Evolutionary conservation across 2,113 vertebrate genomes (phyloP).

Genomic region (Neodontobutis hainanensis): DNA sequence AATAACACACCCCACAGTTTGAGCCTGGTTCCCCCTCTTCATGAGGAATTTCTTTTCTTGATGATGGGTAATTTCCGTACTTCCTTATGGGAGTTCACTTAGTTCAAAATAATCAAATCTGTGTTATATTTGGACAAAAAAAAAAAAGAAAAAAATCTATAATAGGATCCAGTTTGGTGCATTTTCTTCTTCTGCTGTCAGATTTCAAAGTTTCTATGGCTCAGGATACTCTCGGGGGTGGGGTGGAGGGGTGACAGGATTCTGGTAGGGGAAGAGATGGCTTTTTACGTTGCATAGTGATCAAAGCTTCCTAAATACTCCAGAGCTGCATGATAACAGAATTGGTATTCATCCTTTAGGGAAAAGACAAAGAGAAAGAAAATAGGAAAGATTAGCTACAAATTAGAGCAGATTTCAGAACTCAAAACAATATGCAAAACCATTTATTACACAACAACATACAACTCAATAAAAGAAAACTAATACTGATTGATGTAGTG

Average conservation of each 20-base stretch:
- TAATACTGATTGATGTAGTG: background rate
- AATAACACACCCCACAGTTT: constrained; percentile 67
- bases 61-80: constrained; percentile 52
- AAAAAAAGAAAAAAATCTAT: too few species aligned
- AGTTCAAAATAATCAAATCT: constrained; percentile 58
- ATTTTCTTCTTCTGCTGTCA: constrained; percentile 67
- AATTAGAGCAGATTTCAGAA: constrained; percentile 3
- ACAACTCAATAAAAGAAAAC: background rate
- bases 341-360: constrained; percentile 95
- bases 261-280: constrained; percentile 81
- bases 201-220: constrained; percentile 86
- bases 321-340: constrained; percentile 97
- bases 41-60: constrained; percentile 47
- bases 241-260: constrained; percentile 72
- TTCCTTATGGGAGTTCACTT: constrained; percentile 31
- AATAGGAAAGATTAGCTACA: constrained; percentile 1
- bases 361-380: constrained; percentile 5
- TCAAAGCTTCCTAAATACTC: constrained; percentile 99
- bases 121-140: constrained; percentile 31
- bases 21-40: constrained; percentile 69
- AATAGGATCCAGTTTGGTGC: constrained; percentile 46
- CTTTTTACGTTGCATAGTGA: constrained; percentile 99
- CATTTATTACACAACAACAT: background rate
- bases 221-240: constrained; percentile 83
- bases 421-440: background rate